phyloP scores from a whole-genome alignment of 2,113 vertebrate genomes.

The Neotoma lepida region DNA sequence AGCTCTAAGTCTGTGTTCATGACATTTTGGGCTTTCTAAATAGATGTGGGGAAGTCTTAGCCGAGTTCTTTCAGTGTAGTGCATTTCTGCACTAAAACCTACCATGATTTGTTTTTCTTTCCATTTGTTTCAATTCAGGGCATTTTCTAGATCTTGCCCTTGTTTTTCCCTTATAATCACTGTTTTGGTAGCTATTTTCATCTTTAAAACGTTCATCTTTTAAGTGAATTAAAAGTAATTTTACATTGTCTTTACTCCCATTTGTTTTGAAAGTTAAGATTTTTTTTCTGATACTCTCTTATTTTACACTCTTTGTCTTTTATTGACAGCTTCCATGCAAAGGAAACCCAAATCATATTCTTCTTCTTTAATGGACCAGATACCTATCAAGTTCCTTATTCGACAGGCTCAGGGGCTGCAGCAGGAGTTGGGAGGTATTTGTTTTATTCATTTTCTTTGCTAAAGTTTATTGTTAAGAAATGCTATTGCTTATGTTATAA shows the following conservation, averaged over 20 bases:
- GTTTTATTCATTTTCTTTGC: not conserved
- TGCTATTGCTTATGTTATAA: not conserved
- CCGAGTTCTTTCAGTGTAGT: not conserved
- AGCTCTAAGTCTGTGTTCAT: not conserved
- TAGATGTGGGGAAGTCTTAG: not conserved
- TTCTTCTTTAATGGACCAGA: constrained; percentile 97
- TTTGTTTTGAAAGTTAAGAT: constrained; percentile 60
- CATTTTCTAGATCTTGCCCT: constrained; percentile 15
- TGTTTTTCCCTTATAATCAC: not conserved
- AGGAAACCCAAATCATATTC: constrained; percentile 98
- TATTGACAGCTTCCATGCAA: constrained; percentile 92
- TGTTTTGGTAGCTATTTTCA: constrained; percentile 2
- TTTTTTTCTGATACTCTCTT: constrained; percentile 32
- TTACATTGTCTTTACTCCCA: constrained; percentile 42
- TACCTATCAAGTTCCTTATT: constrained; percentile 98
- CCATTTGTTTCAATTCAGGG: not conserved
- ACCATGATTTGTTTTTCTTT: constrained; percentile 15
- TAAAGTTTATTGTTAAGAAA: constrained; percentile 35
- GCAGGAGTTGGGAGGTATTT: constrained; percentile 95
- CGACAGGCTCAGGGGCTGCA: constrained; percentile 97
- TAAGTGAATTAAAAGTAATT: constrained; percentile 53
- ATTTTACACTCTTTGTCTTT: constrained; percentile 47
- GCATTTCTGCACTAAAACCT: not conserved
- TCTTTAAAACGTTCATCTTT: not conserved
- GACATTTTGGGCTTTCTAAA: not conserved